These are phyloP conservation scores for Tholera decimalis DNA, from an alignment of 2,888 invertebrate species.

Conservation along the genomic window DNA sequence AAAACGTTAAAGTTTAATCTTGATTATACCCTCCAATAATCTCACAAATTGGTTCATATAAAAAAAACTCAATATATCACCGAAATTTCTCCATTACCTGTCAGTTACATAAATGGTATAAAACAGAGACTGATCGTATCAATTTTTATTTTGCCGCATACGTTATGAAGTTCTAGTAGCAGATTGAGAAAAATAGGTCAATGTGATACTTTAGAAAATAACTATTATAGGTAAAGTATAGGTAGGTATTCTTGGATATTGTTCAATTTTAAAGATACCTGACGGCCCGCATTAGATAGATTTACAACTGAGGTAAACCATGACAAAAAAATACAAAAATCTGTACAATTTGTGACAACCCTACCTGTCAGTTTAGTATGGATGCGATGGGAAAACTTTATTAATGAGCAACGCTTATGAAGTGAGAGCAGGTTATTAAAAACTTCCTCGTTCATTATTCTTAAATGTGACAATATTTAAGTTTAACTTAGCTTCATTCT, in stretches of 20 bases:
- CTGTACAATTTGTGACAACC: conserved; percentile 29
- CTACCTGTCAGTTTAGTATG: conserved; percentile 29
- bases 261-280: neutral
- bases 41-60: neutral
- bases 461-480: too few relatives aligned
- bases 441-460: neutral
- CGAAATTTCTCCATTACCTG: conserved; percentile 19
- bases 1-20: conserved; percentile 1
- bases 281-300: too few relatives aligned
- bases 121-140: conserved; percentile 33
- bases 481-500: too few relatives aligned
- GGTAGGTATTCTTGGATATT: conserved; percentile 3
- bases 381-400: neutral
- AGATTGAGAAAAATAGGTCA: conserved; percentile 47
- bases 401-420: conserved; percentile 33
- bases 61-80: conserved; percentile 11
- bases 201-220: conserved; percentile 7
- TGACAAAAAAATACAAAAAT: neutral
- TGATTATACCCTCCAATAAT: neutral
- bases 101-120: conserved; percentile 28
- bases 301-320: neutral
- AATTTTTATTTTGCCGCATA: conserved; percentile 39
- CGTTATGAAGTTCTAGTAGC: conserved; percentile 17
- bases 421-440: neutral
- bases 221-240: too few relatives aligned